Evolutionary conservation across 2,797 vertebrate species (phyloP).

Genomic region (Loriculus beryllinus): DNA sequence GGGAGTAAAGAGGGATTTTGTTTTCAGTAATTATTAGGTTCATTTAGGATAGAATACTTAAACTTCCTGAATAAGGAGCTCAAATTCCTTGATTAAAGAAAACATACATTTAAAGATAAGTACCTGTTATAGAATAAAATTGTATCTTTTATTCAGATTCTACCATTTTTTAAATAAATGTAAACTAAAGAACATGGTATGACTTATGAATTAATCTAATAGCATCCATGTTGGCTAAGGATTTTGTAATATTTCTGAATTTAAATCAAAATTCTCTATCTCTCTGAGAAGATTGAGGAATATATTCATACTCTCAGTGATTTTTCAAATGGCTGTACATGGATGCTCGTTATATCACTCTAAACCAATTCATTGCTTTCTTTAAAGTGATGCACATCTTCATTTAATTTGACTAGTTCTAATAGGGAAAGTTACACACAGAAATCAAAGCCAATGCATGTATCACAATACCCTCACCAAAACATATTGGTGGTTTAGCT

Average conservation of each 20-base stretch:
- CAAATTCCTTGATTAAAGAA: background rate
- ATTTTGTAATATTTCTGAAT: slow-evolving; percentile 48
- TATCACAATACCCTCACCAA: background rate
- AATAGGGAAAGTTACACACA: background rate
- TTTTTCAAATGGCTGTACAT: background rate
- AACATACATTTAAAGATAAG: background rate
- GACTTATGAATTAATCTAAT: background rate
- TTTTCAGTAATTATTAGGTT: background rate
- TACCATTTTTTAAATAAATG: background rate
- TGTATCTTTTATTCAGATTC: background rate
- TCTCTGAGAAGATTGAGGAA: background rate
- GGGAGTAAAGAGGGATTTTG: background rate
- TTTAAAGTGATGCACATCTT: background rate
- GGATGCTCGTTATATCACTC: background rate
- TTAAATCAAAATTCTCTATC: slow-evolving; percentile 34
- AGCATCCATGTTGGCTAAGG: background rate
- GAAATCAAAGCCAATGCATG: background rate
- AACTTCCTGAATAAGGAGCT: background rate
- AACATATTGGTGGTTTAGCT: background rate
- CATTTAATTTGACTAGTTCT: slow-evolving; percentile 14
- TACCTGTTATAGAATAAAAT: background rate
- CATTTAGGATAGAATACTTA: background rate
- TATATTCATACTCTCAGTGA: background rate
- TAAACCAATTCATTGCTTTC: slow-evolving; percentile 15
- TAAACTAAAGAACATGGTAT: slow-evolving; percentile 17